Base-by-base conservation (phyloP, 2,888 invertebrate genomes). In the Listrodromus nycthemerus region DNA sequence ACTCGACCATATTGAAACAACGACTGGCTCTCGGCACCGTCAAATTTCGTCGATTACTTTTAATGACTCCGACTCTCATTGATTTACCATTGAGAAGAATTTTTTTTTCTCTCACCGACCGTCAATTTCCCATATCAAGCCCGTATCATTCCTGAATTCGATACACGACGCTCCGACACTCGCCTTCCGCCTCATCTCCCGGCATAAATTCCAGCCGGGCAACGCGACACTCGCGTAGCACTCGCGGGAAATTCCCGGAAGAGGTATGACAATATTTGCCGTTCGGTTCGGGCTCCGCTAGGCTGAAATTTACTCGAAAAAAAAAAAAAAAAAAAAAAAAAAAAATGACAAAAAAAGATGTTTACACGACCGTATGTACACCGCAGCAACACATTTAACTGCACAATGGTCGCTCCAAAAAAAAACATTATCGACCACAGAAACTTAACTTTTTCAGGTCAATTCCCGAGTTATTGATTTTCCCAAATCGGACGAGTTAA, bases 241-340 rank as follows among this genome's bases (percentile, higher is more conserved):
- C 58, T 61, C 30, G 69, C 63, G 69, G 75, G 73, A 84, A 85
- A 87, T 86, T 86, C 82, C 4, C 70, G 76, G 70, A 79, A 87
- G 80, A 87, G 80, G 84, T 83, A 86, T 83, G 87, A 87, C 88
- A 88, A 88, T 88, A 87, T 88, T 87, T 87, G 85, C 73, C 84
- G 74, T 79, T 71, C 76, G 70, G 13, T 55, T 71, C 65, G 70
- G 80, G 67, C 73, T 61, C 75, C 67, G 74, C 41, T 71, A 80
- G 75, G 66, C 76, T 82, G 69, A 76, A 83, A 83, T 85, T 81
- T 82, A 75, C 79, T 48, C 45, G 63, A 41, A 30, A 80, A 79
- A 48, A 50, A 50, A 50, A 50, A 50, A 65, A 63, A 79, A 71
- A 67, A n/a, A n/a, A n/a, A 41, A 30, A 80, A 79, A 48, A 50